Conservation (phyloP, 1,140 invertebrate species). For the Hydropsyche tenuis region DNA sequence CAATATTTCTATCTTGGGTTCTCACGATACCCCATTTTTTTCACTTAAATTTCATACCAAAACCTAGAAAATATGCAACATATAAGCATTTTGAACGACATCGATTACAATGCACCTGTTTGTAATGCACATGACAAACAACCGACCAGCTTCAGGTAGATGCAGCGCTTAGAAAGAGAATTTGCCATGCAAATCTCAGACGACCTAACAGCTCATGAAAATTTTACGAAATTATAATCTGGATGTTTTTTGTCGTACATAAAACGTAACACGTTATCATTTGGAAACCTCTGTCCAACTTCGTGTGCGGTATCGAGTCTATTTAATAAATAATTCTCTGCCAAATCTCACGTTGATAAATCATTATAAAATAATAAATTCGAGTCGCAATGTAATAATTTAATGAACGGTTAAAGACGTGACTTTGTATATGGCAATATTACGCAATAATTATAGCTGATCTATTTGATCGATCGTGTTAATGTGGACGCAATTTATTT, state of each 20-base stretch:
- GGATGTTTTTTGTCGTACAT: too few relatives aligned
- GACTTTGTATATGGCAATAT: constrained; percentile 9
- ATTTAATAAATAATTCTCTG: constrained; percentile 12
- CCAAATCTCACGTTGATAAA: constrained; percentile 19
- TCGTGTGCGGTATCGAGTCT: constrained; percentile 9
- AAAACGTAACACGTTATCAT: too few relatives aligned
- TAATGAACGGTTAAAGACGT: constrained; percentile 15
- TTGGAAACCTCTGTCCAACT: constrained; percentile 13
- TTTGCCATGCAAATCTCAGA: constrained; percentile 1
- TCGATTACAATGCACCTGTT: constrained; percentile 22
- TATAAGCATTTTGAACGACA: constrained; percentile 14
- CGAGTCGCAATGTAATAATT: constrained; percentile 10
- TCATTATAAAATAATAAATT: constrained; percentile 9
- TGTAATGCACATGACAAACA: constrained; percentile 22
- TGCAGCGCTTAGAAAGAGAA: neutral
- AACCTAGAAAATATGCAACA: constrained; percentile 34
- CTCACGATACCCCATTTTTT: constrained; percentile 26
- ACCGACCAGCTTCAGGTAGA: neutral
- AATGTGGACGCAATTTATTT: neutral
- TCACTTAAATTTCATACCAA: neutral
- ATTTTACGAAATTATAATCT: neutral
- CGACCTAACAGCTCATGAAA: neutral
- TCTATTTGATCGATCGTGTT: neutral
- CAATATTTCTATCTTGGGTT: constrained; percentile 32
- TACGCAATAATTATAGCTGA: constrained; percentile 10